Evolutionary conservation across 2,888 invertebrate species (phyloP).

Genomic region (Monoplex corrugatus): DNA sequence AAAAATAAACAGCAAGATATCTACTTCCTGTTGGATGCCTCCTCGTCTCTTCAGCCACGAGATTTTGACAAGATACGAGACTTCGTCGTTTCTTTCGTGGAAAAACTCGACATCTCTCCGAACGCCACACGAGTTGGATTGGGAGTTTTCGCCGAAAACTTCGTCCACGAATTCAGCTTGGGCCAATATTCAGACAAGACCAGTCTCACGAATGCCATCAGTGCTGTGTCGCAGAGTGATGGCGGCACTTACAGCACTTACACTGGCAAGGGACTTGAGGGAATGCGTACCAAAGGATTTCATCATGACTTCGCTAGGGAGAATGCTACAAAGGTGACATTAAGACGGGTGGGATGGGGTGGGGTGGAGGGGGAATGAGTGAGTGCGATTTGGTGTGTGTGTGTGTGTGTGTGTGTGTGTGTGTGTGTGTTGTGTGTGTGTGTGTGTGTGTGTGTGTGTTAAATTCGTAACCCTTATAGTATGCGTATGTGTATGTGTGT

Average conservation of each 20-base stretch:
- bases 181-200: neutral
- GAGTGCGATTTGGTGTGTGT: no score
- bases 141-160: constrained; percentile 55
- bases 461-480: no score
- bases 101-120: constrained; percentile 57
- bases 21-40: constrained; percentile 48
- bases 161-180: neutral
- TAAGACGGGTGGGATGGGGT: no score
- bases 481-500: no score
- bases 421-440: no score
- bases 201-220: neutral
- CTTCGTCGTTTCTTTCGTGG: constrained; percentile 62
- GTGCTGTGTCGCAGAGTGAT: neutral
- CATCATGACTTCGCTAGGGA: neutral
- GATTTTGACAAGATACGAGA: constrained; percentile 60
- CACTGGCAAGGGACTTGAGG: neutral
- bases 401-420: no score
- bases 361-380: no score
- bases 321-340: constrained; percentile 2
- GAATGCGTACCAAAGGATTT: neutral
- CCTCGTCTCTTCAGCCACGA: constrained; percentile 51
- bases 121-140: constrained; percentile 61
- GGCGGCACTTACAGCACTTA: neutral
- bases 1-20: constrained; percentile 18
- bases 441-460: no score